Conservation (phyloP, 2,888 invertebrate genomes). For the Meteorus colon region DNA sequence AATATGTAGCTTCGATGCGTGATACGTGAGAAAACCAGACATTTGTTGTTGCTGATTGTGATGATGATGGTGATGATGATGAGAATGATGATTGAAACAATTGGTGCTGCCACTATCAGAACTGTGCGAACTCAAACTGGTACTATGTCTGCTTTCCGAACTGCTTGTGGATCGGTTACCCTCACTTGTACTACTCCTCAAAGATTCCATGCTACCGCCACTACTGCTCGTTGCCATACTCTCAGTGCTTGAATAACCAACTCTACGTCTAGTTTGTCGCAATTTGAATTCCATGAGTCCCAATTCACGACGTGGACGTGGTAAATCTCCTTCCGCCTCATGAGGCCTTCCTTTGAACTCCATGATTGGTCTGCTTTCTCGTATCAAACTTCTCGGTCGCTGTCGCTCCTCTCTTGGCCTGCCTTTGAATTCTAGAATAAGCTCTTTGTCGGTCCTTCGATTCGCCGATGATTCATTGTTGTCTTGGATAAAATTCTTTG, state of each 20-base stretch:
- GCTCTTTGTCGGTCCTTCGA: constrained; percentile 77
- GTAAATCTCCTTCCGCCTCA: constrained; percentile 62
- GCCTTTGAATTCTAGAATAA: constrained; percentile 80
- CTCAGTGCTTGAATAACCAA: constrained; percentile 86
- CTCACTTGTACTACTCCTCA: constrained; percentile 90
- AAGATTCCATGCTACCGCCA: constrained; percentile 90
- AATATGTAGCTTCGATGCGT: constrained; percentile 86
- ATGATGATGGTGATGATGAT: constrained; percentile 77
- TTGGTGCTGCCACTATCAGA: constrained; percentile 84
- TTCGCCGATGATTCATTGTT: constrained; percentile 74
- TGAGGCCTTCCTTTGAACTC: constrained; percentile 82
- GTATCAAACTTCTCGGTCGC: constrained; percentile 68
- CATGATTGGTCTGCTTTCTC: constrained; percentile 78
- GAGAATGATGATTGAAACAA: constrained; percentile 76
- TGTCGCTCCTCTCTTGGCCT: constrained; percentile 76
- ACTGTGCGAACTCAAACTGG: constrained; percentile 89
- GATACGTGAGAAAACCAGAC: constrained; percentile 81
- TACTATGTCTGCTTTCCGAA: constrained; percentile 88
- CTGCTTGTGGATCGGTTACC: constrained; percentile 90
- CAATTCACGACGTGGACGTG: constrained; percentile 71
- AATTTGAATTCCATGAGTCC: constrained; percentile 78
- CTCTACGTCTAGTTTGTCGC: constrained; percentile 77
- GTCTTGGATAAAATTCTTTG: constrained; percentile 71
- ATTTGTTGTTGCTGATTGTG: constrained; percentile 74
- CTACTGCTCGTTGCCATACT: constrained; percentile 92